Evolutionary conservation across 2,888 invertebrate species (phyloP).

Genomic region (Taphrorychus bicolor): DNA sequence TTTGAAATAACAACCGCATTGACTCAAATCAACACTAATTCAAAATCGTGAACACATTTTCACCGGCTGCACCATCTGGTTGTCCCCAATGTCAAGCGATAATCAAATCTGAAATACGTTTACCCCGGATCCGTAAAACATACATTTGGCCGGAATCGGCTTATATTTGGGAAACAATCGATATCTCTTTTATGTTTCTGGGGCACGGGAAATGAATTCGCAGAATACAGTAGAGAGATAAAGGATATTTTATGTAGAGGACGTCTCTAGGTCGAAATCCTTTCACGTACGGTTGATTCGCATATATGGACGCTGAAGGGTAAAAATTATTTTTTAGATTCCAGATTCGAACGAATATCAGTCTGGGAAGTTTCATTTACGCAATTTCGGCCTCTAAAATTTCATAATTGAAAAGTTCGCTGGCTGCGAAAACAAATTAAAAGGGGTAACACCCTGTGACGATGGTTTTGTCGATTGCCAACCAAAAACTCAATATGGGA

Average conservation of each 20-base stretch:
- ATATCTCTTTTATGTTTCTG: slow-evolving; percentile 2
- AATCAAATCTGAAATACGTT: slow-evolving; percentile 3
- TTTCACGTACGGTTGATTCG: not conserved
- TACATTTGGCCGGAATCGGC: not conserved
- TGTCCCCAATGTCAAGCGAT: not conserved
- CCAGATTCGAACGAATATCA: not conserved
- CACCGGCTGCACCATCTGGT: not conserved
- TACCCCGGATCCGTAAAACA: not conserved
- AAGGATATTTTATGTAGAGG: not conserved
- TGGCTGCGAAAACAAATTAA: not conserved
- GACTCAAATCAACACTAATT: not conserved
- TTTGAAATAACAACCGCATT: no score
- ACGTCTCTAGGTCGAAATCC: not conserved
- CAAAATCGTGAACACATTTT: not conserved
- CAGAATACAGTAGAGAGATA: not conserved
- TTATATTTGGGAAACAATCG: slow-evolving; percentile 8
- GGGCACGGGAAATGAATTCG: not conserved
- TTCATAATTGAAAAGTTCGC: not conserved
- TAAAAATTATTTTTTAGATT: not conserved
- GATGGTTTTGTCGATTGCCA: not conserved
- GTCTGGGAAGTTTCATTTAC: not conserved
- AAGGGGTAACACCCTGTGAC: not conserved
- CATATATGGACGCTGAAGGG: not conserved
- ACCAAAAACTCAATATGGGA: slow-evolving; percentile 3
- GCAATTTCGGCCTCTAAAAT: not conserved